Evolutionary conservation across 2,888 invertebrate species (phyloP).

Genomic region (Vannuccia rotundouncinata): DNA sequence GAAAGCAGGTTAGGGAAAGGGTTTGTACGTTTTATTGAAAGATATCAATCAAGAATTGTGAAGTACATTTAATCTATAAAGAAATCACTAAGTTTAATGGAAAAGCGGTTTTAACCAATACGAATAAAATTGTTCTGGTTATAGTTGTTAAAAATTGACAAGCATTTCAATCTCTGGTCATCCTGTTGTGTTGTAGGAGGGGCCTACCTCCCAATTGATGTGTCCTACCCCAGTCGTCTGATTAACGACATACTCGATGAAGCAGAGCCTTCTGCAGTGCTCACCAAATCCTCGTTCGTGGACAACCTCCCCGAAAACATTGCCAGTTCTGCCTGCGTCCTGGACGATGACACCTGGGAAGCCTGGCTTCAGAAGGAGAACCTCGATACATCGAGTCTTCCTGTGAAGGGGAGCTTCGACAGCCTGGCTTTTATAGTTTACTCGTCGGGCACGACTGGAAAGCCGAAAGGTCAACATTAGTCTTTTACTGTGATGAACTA

Average conservation of each 20-base stretch:
- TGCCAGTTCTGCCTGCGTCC: background rate
- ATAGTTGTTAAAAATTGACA: too few relatives aligned
- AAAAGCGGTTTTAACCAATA: too few relatives aligned
- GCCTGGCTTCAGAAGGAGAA: slow-evolving; percentile 43
- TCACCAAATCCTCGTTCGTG: slow-evolving; percentile 45
- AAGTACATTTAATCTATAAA: background rate
- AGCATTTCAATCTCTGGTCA: too few relatives aligned
- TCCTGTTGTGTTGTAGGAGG: slow-evolving; percentile 52
- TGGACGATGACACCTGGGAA: slow-evolving; percentile 45
- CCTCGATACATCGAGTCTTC: background rate
- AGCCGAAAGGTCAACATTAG: slow-evolving; percentile 55
- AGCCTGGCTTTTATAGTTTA: slow-evolving; percentile 57
- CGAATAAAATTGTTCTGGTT: too few relatives aligned
- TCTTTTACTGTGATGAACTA: too few relatives aligned
- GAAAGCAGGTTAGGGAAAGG: slow-evolving; percentile 50
- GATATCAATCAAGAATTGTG: background rate
- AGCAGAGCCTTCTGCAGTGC: slow-evolving; percentile 49
- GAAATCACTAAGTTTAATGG: too few relatives aligned
- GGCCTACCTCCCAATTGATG: slow-evolving; percentile 56
- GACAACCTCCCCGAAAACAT: slow-evolving; percentile 42
- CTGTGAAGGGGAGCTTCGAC: slow-evolving; percentile 45
- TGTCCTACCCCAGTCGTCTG: slow-evolving; percentile 53
- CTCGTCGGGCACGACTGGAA: slow-evolving; percentile 57
- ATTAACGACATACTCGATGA: slow-evolving; percentile 54
- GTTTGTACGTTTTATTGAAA: too few relatives aligned